Evolutionary conservation across 2,113 vertebrate genomes (phyloP), one percentile per base, ranked within the genome.

Genomic region (Phyllostomus discolor): DNA sequence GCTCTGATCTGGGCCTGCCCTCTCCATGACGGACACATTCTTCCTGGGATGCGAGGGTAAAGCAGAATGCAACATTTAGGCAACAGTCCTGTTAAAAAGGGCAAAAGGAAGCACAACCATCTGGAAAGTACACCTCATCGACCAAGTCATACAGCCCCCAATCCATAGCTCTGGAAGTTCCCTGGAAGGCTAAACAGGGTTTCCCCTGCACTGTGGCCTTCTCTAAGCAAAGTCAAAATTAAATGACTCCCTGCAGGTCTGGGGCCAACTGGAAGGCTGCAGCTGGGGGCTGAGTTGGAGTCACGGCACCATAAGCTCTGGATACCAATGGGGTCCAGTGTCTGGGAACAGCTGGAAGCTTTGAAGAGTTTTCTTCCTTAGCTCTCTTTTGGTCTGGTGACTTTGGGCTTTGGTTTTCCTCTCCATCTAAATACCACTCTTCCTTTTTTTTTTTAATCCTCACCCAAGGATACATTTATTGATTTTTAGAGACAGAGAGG

Each of bases 1-100:
- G 76, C 82, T 91, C 94, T 88, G 82, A 46, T 66, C 43, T 84
- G 52, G 26, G 48, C 81, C 97, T 88, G 70, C 57, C 81, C 72
- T 88, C 81, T 35, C 24, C 22, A 19, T 46, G 54, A 75, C 86
- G 31, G 86, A 62, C 64, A 20, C 22, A 87, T 76, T 75, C 88
- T 76, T 88, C 89, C 76, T 95, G 17, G 2, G 38, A 82, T 93
- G 73, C 52, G 69, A 93, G 43, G 17, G n/a, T 50, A 79, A 91
- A 95, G 70, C 62, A 93, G 84, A 95, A 91, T 78, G 52, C 72
- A 64, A n/a, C 35, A 26, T 76, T 82, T 59, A 69, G 79, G 72
- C 73, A 97, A 95, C 70, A 79, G 46, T 87, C 14, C 1, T 28
- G 48, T 46, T 28, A 90, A 82, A 90, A 94, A 90, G 76, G 52